Evolutionary conservation across 2,113 vertebrate genomes (phyloP).

Genomic region (Galbula dea): DNA sequence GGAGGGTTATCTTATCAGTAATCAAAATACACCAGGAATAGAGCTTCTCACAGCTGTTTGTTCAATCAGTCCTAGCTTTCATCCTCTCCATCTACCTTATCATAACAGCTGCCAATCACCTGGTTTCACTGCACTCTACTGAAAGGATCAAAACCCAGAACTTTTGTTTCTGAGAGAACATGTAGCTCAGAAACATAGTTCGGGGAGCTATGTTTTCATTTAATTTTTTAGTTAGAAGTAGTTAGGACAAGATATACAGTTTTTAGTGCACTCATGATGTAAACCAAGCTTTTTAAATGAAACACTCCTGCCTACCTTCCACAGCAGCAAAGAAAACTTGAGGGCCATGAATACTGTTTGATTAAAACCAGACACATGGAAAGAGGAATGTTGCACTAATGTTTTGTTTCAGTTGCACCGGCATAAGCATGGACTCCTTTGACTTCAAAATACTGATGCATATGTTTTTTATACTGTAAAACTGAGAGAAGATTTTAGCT

Average conservation of each 20-base stretch:
- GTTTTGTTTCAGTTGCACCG: constrained; percentile 62
- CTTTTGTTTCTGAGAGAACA: not conserved
- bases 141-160: not conserved
- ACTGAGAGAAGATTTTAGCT: constrained; percentile 25
- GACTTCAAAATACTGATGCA: constrained; percentile 53
- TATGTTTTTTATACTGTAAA: constrained; percentile 62
- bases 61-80: constrained; percentile 55
- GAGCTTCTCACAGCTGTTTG: constrained; percentile 61
- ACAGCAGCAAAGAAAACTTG: constrained; percentile 26
- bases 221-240: not conserved
- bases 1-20: constrained; percentile 56
- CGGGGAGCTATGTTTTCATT: not conserved
- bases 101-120: constrained; percentile 54
- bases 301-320: constrained; percentile 46
- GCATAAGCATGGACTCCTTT: constrained; percentile 11
- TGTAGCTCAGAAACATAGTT: not conserved
- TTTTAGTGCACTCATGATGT: not conserved
- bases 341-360: constrained; percentile 6
- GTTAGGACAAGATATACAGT: constrained; percentile 20
- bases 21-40: constrained; percentile 61
- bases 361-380: constrained; percentile 61
- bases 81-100: constrained; percentile 32
- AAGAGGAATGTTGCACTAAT: constrained; percentile 41
- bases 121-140: not conserved
- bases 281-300: constrained; percentile 43